Percentiles rank a stretch among this genome's conserved stretches.
Conservation (phyloP, 2,113 vertebrate genomes). For the Edolisoma coerulescens region DNA sequence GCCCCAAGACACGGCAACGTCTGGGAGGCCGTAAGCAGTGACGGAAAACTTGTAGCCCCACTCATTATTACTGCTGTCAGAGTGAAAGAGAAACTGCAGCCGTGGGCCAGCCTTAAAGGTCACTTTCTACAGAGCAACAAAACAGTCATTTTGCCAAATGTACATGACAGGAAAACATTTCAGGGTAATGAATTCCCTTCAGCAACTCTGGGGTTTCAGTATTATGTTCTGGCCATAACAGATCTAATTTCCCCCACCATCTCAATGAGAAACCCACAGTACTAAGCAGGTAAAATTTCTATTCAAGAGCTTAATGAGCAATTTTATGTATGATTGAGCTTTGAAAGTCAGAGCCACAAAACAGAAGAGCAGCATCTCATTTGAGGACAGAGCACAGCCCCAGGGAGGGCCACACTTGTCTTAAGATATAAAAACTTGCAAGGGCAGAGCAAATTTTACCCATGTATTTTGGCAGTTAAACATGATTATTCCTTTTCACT, state of each 20-base stretch:
- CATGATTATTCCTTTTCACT: neutral
- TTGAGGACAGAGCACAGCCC: neutral
- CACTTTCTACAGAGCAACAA: conserved; percentile 85
- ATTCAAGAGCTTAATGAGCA: neutral
- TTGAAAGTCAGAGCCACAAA: neutral
- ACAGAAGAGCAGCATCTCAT: neutral
- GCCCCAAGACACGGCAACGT: conserved; percentile 92
- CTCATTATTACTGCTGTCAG: conserved; percentile 96
- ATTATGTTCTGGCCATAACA: neutral
- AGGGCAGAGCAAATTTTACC: neutral
- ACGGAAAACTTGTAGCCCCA: conserved; percentile 98
- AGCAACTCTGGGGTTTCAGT: conserved; percentile 14
- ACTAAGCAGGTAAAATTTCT: neutral
- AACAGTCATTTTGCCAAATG: conserved; percentile 59
- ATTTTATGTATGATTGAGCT: neutral
- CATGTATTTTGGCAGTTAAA: neutral
- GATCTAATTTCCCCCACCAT: neutral
- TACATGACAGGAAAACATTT: conserved; percentile 31
- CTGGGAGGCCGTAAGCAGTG: conserved; percentile 88
- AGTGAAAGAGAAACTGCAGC: conserved; percentile 98
- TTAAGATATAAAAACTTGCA: neutral
- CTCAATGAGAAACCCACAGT: neutral
- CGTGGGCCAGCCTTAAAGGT: conserved; percentile 94
- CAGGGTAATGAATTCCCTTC: conserved; percentile 54
- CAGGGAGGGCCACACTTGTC: neutral